Evolutionary conservation across 2,113 vertebrate species (phyloP).

Genomic region (Tragelaphus buxtoni): DNA sequence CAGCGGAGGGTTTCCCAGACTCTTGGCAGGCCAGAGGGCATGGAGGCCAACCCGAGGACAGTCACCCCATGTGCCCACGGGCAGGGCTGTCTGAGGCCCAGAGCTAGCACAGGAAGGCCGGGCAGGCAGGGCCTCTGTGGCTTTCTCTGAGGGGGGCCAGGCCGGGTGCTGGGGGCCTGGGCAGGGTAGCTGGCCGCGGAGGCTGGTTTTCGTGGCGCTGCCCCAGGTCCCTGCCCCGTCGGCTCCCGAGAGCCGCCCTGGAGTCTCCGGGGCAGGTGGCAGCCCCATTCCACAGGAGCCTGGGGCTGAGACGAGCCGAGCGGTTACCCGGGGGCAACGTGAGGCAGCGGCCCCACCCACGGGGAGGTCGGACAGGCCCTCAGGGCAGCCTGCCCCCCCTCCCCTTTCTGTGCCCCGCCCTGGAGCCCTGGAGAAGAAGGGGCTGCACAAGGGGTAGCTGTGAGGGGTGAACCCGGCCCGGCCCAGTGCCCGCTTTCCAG

Average conservation of each 20-base stretch:
- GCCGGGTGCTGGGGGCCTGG: background rate
- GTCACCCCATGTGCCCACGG: background rate
- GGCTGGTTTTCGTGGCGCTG: background rate
- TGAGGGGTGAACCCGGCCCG: background rate
- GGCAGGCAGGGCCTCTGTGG: background rate
- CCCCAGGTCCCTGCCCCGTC: accelerated
- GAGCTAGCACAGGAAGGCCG: background rate
- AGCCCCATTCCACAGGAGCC: background rate
- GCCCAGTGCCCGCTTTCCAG: background rate
- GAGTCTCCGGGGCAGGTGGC: background rate
- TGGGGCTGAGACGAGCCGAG: background rate
- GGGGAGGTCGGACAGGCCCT: accelerated
- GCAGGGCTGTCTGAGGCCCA: background rate
- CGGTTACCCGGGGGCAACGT: accelerated
- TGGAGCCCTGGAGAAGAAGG: background rate
- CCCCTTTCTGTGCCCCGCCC: accelerated
- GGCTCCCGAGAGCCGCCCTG: accelerated
- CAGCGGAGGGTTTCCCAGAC: background rate
- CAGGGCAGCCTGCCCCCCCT: background rate
- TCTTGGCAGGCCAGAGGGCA: background rate
- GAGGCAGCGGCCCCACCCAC: accelerated
- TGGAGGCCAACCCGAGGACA: background rate
- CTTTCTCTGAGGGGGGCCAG: background rate
- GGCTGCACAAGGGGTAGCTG: background rate
- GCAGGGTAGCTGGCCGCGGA: accelerated